Conservation (phyloP, 2,113 vertebrate species). For the Synchiropus splendidus region DNA sequence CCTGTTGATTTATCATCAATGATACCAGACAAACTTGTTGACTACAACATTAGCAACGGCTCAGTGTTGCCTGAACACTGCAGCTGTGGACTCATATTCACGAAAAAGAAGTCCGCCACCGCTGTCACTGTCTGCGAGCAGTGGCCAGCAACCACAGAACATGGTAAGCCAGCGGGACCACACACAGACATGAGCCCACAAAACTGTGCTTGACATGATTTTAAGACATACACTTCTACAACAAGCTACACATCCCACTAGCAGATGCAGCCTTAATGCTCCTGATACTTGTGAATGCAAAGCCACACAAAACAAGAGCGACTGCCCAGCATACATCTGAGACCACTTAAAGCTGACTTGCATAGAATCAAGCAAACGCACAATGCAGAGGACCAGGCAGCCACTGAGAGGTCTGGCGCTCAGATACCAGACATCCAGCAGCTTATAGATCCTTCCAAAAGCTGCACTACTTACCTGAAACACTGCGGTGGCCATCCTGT, state of each 20-base stretch:
- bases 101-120: conserved; percentile 1
- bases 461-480: conserved; percentile 65
- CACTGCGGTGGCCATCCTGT: conserved; percentile 70
- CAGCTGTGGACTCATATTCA: no score
- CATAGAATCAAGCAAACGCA: background rate
- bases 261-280: background rate
- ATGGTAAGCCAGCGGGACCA: conserved; percentile 37
- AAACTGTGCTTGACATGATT: conserved; percentile 10
- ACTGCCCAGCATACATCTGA: background rate
- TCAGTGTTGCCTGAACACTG: no score
- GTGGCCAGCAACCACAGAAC: conserved; percentile 26
- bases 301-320: conserved; percentile 1
- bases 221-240: conserved; percentile 5
- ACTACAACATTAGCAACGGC: no score
- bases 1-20: no score
- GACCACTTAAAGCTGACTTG: background rate
- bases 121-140: conserved; percentile 14
- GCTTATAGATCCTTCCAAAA: conserved; percentile 5
- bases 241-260: conserved; percentile 13
- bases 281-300: background rate
- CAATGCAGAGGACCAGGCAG: conserved; percentile 9
- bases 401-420: no score
- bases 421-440: conserved; percentile 2
- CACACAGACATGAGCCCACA: conserved; percentile 26
- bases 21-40: no score